A percentile compares a stretch with the other conserved stretches of the same genome.
Evolutionary conservation across 2,888 invertebrate genomes (phyloP).

Genomic region (Diabrotica balteata): DNA sequence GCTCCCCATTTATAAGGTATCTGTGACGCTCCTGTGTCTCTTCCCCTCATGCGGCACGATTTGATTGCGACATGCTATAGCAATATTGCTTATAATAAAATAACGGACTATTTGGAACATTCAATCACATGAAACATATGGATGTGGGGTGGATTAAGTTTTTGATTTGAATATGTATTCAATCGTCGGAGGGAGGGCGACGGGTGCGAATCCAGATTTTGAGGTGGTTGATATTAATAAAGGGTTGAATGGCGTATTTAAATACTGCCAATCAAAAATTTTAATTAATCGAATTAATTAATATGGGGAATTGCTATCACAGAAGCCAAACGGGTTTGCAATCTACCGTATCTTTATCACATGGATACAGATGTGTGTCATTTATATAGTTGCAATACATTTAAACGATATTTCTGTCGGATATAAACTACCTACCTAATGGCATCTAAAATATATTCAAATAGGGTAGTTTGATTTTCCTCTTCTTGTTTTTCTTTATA

Average conservation of each 20-base stretch:
- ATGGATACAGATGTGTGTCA: too few species aligned
- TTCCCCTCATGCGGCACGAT: constrained; percentile 34
- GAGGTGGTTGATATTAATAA: constrained; percentile 4
- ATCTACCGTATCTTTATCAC: too few species aligned
- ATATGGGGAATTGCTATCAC: background rate
- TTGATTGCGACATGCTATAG: constrained; percentile 43
- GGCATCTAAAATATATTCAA: too few species aligned
- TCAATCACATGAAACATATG: constrained; percentile 46
- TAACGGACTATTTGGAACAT: constrained; percentile 54
- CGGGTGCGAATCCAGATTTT: constrained; percentile 17
- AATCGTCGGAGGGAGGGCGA: constrained; percentile 5
- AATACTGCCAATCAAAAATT: constrained; percentile 11
- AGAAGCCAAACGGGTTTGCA: too few species aligned
- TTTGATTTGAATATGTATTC: constrained; percentile 30
- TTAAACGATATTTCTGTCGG: too few species aligned
- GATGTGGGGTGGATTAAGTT: constrained; percentile 29
- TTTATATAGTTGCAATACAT: too few species aligned
- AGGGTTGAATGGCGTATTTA: constrained; percentile 7
- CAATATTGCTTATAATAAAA: constrained; percentile 56
- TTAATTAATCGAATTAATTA: constrained; percentile 2
- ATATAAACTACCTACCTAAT: too few species aligned
- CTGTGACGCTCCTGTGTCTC: constrained; percentile 12
- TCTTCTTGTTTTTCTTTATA: too few species aligned
- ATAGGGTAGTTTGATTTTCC: too few species aligned
- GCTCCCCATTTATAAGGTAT: background rate